A percentile compares a stretch with the other conserved stretches of the same genome.
phyloP scores from a whole-genome alignment of 2,113 vertebrate species.

The Sinocyclocheilus anshuiensis region DNA sequence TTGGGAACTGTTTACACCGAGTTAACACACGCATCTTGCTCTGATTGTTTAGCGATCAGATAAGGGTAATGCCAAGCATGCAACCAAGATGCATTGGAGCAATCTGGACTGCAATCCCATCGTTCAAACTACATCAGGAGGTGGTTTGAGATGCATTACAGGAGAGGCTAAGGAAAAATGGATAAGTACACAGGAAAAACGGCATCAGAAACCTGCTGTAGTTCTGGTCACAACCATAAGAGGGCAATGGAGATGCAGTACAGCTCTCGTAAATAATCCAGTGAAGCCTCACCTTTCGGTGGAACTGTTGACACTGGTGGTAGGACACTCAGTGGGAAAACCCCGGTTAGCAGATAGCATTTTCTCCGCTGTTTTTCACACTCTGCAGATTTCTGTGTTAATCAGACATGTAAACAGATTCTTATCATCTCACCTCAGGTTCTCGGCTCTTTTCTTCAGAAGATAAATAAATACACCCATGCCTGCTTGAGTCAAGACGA shows the following conservation, averaged over 20 bases:
- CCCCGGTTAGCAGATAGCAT: not conserved
- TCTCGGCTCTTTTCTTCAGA: not conserved
- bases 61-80: slow-evolving; percentile 7
- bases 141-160: slow-evolving; percentile 6
- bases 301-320: slow-evolving; percentile 3
- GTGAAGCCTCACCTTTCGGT: not conserved
- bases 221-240: slow-evolving; percentile 8
- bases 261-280: too few species aligned
- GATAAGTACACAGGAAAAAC: not conserved
- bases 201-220: not conserved
- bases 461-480: not conserved
- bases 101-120: not conserved
- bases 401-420: slow-evolving; percentile 36
- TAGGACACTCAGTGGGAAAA: not conserved
- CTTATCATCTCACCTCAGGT: not conserved
- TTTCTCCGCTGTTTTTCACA: slow-evolving; percentile 9
- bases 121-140: not conserved
- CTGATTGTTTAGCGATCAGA: not conserved
- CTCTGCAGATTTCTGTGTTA: slow-evolving; percentile 7
- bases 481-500: slow-evolving; percentile 17
- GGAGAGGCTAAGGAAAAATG: not conserved
- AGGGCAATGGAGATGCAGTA: slow-evolving; percentile 43
- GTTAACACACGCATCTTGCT: not conserved
- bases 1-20: not conserved
- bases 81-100: not conserved